Percentiles rank a stretch among this genome's conserved stretches.
These are phyloP conservation scores for Lydus trimaculatus DNA, from an alignment of 2,888 invertebrate genomes.

Conservation along the genomic window DNA sequence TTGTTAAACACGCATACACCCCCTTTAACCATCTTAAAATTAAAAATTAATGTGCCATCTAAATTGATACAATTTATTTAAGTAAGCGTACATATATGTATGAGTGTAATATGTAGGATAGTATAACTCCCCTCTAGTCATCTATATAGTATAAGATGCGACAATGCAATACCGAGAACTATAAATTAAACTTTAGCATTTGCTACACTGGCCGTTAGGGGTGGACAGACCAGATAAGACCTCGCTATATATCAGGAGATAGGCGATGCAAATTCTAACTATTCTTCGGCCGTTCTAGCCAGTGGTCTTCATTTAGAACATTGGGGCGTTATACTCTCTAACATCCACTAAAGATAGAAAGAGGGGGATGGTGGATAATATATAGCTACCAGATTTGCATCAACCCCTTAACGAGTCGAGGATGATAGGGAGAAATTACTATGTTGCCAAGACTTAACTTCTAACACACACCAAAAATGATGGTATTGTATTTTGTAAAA, in stretches of 20 bases:
- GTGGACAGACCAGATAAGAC: conserved; percentile 62
- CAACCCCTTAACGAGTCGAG: conserved; percentile 45
- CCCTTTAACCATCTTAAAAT: neutral
- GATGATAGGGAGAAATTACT: conserved; percentile 35
- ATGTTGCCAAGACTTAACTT: neutral
- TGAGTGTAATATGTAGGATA: neutral
- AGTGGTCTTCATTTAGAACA: conserved; percentile 47
- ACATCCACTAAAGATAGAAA: conserved; percentile 38
- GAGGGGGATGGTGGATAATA: conserved; percentile 48
- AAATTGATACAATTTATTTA: neutral
- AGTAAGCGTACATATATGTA: no score
- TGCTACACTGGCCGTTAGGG: conserved; percentile 59
- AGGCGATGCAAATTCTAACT: conserved; percentile 58
- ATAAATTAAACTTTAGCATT: conserved; percentile 63
- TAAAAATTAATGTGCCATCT: no score
- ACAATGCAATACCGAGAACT: conserved; percentile 59
- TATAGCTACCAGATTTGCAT: conserved; percentile 51
- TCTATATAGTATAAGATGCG: conserved; percentile 62
- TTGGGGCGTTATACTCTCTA: conserved; percentile 36
- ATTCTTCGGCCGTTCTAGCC: conserved; percentile 50
- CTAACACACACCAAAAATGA: conserved; percentile 45
- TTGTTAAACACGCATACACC: conserved; percentile 22
- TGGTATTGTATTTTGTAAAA: conserved; percentile 35
- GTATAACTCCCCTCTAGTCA: conserved; percentile 48
- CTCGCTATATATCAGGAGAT: conserved; percentile 59